Base-by-base conservation (phyloP, 2,888 invertebrate species). In the Drosophila quinaria region DNA sequence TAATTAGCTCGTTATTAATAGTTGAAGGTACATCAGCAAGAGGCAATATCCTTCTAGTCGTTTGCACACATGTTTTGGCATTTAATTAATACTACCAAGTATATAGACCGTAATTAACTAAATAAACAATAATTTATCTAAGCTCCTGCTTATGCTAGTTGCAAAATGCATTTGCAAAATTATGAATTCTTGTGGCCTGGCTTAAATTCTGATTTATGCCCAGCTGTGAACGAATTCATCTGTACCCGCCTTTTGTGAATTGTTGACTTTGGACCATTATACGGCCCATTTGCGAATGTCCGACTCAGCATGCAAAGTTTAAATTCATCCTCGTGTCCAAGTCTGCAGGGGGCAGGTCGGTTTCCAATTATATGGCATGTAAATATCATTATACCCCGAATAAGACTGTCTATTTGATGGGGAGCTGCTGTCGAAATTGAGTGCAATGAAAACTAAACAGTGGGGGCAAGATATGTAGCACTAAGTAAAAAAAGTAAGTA, bases 141-240 rank as follows among this genome's bases (percentile, higher is more conserved):
- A 47, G 39, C 49, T 13, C 37, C 35, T 37, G 41, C 5, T 15
- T 31, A 60, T 50, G 35, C 8, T 41, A 15, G 19, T 44, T 65
- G 31, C 73, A 50, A 52, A 59, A 55, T 73, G 67, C 61, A 67
- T 58, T 62, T 63, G 58, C 58, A 55, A 68, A 74, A 69, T 74
- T 67, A 66, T 64, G 47, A 55, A 63, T 81, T 78, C 67, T 74
- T 74, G 65, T 63, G 65, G 46, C 33, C 54, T 35, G 44, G 61
- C 62, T 73, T 68, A 68, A 78, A 81, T 71, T 66, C 52, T 58
- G 52, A 78, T 85, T 78, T 78, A 74, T 80, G 52, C 8, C 74
- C 68, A 74, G 65, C 71, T 74, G 74, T 68, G 74, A 54, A 33
- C 33, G 22, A 49, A 6, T n/a, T 4, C 13, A 19, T 13, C 9